These are phyloP conservation scores for Solen grandis DNA, from an alignment of 1,140 invertebrate genomes.

Conservation along the genomic window DNA sequence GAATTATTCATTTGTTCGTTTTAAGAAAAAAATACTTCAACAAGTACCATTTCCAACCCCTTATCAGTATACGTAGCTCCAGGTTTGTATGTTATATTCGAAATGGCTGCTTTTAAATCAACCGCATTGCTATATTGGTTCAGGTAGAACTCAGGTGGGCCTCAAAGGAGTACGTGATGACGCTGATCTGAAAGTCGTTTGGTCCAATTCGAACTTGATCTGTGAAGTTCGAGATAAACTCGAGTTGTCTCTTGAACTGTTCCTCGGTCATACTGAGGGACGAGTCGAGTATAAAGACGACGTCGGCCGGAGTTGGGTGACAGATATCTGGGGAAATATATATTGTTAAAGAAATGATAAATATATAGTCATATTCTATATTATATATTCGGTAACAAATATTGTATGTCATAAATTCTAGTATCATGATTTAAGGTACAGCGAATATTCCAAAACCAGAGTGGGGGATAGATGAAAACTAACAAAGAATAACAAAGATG, in stretches of 20 bases:
- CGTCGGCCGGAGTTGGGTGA: constrained; percentile 25
- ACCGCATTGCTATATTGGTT: constrained; percentile 20
- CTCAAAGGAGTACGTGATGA: constrained; percentile 31
- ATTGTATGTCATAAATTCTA: too few relatives aligned
- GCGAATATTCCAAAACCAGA: too few relatives aligned
- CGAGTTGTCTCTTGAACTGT: constrained; percentile 38
- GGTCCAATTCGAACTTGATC: constrained; percentile 20
- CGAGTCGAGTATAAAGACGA: constrained; percentile 39
- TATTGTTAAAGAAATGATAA: too few relatives aligned
- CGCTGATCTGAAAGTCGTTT: constrained; percentile 23
- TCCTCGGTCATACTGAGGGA: constrained; percentile 34
- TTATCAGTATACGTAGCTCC: constrained; percentile 32
- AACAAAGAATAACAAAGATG: too few relatives aligned
- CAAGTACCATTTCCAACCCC: constrained; percentile 34
- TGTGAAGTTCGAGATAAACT: constrained; percentile 37
- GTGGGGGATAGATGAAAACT: too few relatives aligned
- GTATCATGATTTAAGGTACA: too few relatives aligned
- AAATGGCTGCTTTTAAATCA: neutral
- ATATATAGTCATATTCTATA: too few relatives aligned
- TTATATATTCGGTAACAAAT: neutral
- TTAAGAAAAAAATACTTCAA: too few relatives aligned
- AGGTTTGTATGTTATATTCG: constrained; percentile 27
- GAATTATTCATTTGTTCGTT: too few relatives aligned
- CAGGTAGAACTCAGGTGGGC: constrained; percentile 45
- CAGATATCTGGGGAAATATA: too few relatives aligned